phyloP scores from a whole-genome alignment of 1,140 invertebrate species.

The Aphelenchoides besseyi region DNA sequence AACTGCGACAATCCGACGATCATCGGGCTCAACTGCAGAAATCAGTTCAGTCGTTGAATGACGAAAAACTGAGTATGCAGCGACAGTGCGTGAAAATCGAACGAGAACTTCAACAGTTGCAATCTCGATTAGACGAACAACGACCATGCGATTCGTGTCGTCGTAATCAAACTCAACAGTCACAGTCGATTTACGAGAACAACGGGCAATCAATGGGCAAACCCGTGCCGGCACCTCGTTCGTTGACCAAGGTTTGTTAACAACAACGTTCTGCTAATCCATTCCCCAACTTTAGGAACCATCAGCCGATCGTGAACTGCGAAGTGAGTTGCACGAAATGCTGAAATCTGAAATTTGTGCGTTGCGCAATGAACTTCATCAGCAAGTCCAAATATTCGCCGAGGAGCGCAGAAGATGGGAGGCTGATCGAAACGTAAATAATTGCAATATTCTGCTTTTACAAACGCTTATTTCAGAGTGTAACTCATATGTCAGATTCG shows the following conservation, averaged over 20 bases:
- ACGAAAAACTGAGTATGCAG: constrained; percentile 30
- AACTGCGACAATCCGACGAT: constrained; percentile 46
- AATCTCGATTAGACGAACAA: constrained; percentile 17
- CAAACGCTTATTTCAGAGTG: not conserved
- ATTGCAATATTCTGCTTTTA: no score
- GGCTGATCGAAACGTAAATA: constrained; percentile 22
- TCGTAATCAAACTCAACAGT: constrained; percentile 16
- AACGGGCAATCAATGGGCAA: not conserved
- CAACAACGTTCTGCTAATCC: not conserved
- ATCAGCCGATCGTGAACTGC: constrained; percentile 28
- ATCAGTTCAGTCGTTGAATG: constrained; percentile 14
- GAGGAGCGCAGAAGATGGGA: constrained; percentile 41
- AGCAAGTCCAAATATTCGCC: constrained; percentile 38
- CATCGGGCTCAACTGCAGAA: constrained; percentile 36
- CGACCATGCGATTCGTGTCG: constrained; percentile 11
- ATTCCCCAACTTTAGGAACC: constrained; percentile 4
- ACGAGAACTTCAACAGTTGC: constrained; percentile 26
- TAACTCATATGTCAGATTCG: not conserved
- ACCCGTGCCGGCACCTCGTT: constrained; percentile 7
- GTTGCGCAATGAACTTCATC: constrained; percentile 36
- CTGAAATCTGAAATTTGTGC: constrained; percentile 23
- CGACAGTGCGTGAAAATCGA: constrained; percentile 30
- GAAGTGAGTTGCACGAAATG: constrained; percentile 31
- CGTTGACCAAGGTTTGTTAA: not conserved
- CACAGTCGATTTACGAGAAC: constrained; percentile 20